Conservation (phyloP, 2,113 vertebrate species). For the Indri indri region DNA sequence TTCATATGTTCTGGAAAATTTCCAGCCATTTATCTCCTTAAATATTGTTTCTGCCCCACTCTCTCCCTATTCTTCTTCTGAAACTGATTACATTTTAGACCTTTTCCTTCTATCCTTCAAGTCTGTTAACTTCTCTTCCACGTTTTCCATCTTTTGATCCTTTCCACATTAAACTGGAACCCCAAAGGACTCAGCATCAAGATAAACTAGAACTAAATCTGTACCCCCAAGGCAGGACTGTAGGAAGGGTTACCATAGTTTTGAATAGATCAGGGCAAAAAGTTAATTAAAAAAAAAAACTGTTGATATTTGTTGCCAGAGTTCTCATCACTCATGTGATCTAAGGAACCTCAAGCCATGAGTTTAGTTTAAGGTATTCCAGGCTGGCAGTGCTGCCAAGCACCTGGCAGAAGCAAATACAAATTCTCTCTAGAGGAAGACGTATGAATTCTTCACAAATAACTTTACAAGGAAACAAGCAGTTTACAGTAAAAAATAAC, state of each 20-base stretch:
- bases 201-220: not conserved
- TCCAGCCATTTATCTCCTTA: not conserved
- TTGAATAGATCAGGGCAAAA: not conserved
- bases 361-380: not conserved
- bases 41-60: not conserved
- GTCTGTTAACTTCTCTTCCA: not conserved
- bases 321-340: not conserved
- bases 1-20: not conserved
- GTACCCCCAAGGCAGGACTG: not conserved
- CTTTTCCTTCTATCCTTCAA: not conserved
- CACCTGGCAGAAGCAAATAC: not conserved
- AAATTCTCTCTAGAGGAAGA: not conserved
- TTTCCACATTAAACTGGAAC: not conserved
- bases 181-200: not conserved
- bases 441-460: not conserved
- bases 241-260: not conserved
- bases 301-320: not conserved
- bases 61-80: not conserved
- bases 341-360: not conserved
- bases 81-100: slow-evolving; percentile 19
- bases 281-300: not conserved
- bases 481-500: not conserved
- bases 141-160: not conserved
- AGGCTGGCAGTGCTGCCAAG: not conserved
- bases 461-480: not conserved